These are phyloP conservation scores for Nycticorax nycticorax DNA, from an alignment of 2,113 vertebrate genomes.

Conservation along the genomic window DNA sequence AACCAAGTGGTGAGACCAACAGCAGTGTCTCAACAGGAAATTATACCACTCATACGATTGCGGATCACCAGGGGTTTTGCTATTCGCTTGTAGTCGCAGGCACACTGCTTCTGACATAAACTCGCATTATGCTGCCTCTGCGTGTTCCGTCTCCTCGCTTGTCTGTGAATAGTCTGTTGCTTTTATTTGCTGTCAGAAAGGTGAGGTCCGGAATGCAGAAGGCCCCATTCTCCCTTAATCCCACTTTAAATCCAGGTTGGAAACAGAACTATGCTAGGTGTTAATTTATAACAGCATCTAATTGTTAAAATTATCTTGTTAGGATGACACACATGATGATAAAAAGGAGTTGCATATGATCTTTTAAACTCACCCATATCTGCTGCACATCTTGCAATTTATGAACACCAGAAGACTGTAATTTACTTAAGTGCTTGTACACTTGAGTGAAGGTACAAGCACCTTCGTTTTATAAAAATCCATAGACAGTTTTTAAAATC, in stretches of 20 bases:
- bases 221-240: neutral
- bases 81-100: neutral
- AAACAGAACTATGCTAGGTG: neutral
- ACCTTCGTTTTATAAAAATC: constrained; percentile 23
- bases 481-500: neutral
- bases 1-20: neutral
- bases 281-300: neutral
- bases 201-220: neutral
- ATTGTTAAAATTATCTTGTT: neutral
- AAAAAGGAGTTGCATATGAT: neutral
- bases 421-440: neutral
- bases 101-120: neutral
- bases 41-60: neutral
- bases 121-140: neutral
- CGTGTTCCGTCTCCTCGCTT: neutral
- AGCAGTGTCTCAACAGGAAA: neutral
- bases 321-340: neutral
- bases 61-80: neutral
- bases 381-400: constrained; percentile 2
- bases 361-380: neutral
- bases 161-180: fast-evolving
- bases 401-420: neutral
- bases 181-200: neutral
- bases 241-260: neutral
- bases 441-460: no score